These are phyloP conservation scores for Cygnus olor DNA, from an alignment of 2,797 vertebrate genomes.

Conservation along the genomic window DNA sequence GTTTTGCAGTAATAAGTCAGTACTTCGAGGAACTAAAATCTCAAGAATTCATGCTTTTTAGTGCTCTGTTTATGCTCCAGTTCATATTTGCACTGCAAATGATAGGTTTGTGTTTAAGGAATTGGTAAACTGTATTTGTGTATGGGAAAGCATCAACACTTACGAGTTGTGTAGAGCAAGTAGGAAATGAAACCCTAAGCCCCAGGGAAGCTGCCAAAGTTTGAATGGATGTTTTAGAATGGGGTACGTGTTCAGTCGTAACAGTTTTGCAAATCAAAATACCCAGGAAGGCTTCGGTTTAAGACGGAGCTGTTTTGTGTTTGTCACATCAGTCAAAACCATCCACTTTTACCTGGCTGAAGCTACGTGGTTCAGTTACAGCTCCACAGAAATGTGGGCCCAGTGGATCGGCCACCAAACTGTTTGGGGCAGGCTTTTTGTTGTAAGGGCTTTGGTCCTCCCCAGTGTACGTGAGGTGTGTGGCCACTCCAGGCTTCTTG, in stretches of 20 bases:
- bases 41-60: not conserved
- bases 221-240: not conserved
- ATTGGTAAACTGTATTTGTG: not conserved
- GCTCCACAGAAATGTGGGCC: not conserved
- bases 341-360: not conserved
- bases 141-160: rapidly evolving
- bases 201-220: not conserved
- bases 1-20: not conserved
- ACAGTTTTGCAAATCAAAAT: not conserved
- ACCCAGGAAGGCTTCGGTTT: not conserved
- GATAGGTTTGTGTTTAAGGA: not conserved
- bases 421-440: rapidly evolving
- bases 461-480: rapidly evolving
- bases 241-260: not conserved
- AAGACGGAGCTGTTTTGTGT: not conserved
- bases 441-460: not conserved
- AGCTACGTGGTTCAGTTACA: not conserved
- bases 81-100: not conserved
- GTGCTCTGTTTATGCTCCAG: not conserved
- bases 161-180: not conserved
- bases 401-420: not conserved
- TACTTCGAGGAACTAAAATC: not conserved
- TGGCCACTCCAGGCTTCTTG: no score
- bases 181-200: not conserved
- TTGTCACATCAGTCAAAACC: not conserved